A percentile compares a stretch with the other conserved stretches of the same genome.
Conservation (phyloP, 2,113 vertebrate genomes). For the Cygnus buccinator region DNA sequence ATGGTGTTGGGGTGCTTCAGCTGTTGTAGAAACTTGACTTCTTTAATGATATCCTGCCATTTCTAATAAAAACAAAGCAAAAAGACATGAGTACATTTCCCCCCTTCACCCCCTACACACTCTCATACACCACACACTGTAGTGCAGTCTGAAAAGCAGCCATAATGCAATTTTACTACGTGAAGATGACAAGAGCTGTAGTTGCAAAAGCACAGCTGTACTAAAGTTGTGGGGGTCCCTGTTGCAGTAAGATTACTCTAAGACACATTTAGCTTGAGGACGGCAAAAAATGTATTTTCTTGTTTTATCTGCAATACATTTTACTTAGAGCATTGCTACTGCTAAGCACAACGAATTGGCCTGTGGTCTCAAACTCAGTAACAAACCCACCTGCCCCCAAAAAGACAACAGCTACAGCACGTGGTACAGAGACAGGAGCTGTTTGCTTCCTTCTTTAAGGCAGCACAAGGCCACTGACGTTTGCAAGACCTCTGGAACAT, state of each 20-base stretch:
- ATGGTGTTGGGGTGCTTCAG: conserved; percentile 98
- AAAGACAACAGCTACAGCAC: neutral
- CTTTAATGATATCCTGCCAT: conserved; percentile 99
- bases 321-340: neutral
- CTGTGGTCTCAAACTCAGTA: neutral
- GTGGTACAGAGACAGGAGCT: neutral
- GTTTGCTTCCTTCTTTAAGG: neutral
- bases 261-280: neutral
- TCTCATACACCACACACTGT: neutral
- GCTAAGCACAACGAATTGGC: neutral
- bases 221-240: neutral
- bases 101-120: neutral
- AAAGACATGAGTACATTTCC: neutral
- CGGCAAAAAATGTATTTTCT: neutral
- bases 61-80: conserved; percentile 79
- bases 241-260: neutral
- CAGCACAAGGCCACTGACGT: neutral
- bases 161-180: neutral
- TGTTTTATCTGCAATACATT: neutral
- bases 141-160: neutral
- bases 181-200: neutral
- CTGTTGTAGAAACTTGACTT: conserved; percentile 94
- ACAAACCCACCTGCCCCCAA: neutral
- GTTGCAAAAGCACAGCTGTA: neutral
- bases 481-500: neutral